A percentile compares a stretch with the other conserved stretches of the same genome.
phyloP scores from a whole-genome alignment of 2,888 invertebrate genomes.

The Lycaena phlaeas region DNA sequence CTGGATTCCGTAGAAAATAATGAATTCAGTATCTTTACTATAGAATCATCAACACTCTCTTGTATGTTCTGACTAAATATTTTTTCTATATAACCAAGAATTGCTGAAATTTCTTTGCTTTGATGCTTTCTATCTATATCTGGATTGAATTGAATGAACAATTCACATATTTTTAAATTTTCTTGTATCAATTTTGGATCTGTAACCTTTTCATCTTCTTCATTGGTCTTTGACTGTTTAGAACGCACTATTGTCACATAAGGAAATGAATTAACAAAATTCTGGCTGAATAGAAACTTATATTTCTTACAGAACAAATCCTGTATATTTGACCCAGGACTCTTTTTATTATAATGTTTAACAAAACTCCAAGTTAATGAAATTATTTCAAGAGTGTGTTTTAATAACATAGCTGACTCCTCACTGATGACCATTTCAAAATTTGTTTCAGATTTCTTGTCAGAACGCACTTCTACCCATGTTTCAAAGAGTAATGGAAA shows the following conservation, averaged over 20 bases:
- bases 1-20: conserved; percentile 45
- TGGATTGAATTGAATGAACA: conserved; percentile 63
- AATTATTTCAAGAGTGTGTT: conserved; percentile 76
- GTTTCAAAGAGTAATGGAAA: conserved; percentile 86
- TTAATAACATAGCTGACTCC: conserved; percentile 77
- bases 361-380: conserved; percentile 70
- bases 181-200: conserved; percentile 47
- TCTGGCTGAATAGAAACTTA: conserved; percentile 63
- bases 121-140: conserved; percentile 47
- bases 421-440: conserved; percentile 67
- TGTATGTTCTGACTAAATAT: conserved; percentile 38
- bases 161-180: conserved; percentile 50
- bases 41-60: conserved; percentile 31
- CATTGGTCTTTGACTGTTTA: conserved; percentile 30
- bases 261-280: conserved; percentile 74
- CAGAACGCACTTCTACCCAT: conserved; percentile 85
- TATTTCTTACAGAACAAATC: conserved; percentile 68
- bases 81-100: conserved; percentile 69
- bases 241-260: conserved; percentile 61
- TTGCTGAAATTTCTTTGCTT: conserved; percentile 38
- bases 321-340: conserved; percentile 49
- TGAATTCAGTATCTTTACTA: conserved; percentile 43
- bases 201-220: conserved; percentile 40
- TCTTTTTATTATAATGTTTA: conserved; percentile 38
- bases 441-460: conserved; percentile 39